A percentile compares a stretch with the other conserved stretches of the same genome.
These are phyloP conservation scores for Lasioglossum pauxillum DNA, from an alignment of 2,888 invertebrate species.

Conservation along the genomic window DNA sequence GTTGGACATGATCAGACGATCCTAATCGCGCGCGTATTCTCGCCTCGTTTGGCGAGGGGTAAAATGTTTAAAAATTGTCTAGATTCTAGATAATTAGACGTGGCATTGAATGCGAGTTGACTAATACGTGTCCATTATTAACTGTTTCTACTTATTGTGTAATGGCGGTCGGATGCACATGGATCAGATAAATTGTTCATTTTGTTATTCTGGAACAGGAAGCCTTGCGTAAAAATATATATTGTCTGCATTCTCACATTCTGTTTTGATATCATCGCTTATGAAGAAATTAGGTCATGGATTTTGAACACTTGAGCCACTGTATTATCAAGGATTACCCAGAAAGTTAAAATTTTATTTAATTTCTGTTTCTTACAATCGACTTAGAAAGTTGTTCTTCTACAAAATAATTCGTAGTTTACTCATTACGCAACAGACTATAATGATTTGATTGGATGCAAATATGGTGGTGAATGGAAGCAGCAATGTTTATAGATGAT, in stretches of 20 bases:
- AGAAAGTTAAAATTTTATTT: not conserved
- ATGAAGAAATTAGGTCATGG: not conserved
- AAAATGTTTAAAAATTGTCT: not conserved
- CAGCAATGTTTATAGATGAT: not conserved
- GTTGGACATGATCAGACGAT: not conserved
- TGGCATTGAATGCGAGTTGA: not conserved
- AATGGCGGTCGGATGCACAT: not conserved
- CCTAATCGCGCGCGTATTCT: not conserved
- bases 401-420: not conserved
- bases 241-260: not conserved
- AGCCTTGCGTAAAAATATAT: not conserved
- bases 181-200: slow-evolving; percentile 5
- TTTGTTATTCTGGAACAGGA: not conserved
- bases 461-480: not conserved
- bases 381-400: not conserved
- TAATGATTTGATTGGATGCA: not conserved
- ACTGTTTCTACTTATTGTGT: not conserved
- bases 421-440: not conserved
- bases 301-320: not conserved
- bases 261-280: not conserved
- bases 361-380: not conserved
- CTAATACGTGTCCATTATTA: not conserved
- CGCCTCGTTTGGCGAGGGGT: not conserved
- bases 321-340: not conserved
- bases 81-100: not conserved